Percentiles rank a stretch among this genome's conserved stretches.
phyloP scores from a whole-genome alignment of 2,113 vertebrate genomes.

The Etheostoma cragini region DNA sequence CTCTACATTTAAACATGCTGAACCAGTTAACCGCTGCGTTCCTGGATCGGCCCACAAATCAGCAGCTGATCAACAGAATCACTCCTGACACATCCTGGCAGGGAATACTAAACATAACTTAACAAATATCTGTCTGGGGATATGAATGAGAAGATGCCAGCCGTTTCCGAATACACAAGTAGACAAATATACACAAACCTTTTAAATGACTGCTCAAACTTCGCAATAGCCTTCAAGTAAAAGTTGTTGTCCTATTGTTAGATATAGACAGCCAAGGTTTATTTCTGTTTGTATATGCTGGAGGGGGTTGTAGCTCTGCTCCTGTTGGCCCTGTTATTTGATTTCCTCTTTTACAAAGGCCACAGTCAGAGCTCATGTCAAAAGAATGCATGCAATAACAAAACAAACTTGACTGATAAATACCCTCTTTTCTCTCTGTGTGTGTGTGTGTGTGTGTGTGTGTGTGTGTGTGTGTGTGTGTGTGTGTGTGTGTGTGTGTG shows the following conservation, averaged over 20 bases:
- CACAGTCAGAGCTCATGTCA: slow-evolving; percentile 80
- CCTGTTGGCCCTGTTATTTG: slow-evolving; percentile 80
- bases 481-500: slow-evolving; percentile 20
- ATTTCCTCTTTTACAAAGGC: slow-evolving; percentile 81
- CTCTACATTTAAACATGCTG: slow-evolving; percentile 56
- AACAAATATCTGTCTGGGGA: slow-evolving; percentile 74
- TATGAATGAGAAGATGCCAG: slow-evolving; percentile 69
- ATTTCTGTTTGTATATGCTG: slow-evolving; percentile 81
- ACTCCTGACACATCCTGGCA: slow-evolving; percentile 74
- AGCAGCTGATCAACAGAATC: slow-evolving; percentile 75
- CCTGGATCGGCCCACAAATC: slow-evolving; percentile 61
- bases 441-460: slow-evolving; percentile 11
- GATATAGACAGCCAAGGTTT: slow-evolving; percentile 76
- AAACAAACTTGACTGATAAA: slow-evolving; percentile 81
- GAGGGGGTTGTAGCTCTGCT: slow-evolving; percentile 76
- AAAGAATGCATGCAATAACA: slow-evolving; percentile 81
- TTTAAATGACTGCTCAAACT: slow-evolving; percentile 76
- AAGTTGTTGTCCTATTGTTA: slow-evolving; percentile 82
- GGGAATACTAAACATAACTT: slow-evolving; percentile 72
- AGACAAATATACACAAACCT: slow-evolving; percentile 70
- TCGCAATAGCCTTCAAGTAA: slow-evolving; percentile 79
- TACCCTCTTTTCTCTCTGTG: slow-evolving; percentile 61
- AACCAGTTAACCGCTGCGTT: slow-evolving; percentile 67
- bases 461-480: slow-evolving; percentile 3
- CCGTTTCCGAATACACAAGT: slow-evolving; percentile 61